Evolutionary conservation across 1,140 invertebrate genomes (phyloP), one percentile per base, ranked within the genome.

Genomic region (Caerostris darwini): DNA sequence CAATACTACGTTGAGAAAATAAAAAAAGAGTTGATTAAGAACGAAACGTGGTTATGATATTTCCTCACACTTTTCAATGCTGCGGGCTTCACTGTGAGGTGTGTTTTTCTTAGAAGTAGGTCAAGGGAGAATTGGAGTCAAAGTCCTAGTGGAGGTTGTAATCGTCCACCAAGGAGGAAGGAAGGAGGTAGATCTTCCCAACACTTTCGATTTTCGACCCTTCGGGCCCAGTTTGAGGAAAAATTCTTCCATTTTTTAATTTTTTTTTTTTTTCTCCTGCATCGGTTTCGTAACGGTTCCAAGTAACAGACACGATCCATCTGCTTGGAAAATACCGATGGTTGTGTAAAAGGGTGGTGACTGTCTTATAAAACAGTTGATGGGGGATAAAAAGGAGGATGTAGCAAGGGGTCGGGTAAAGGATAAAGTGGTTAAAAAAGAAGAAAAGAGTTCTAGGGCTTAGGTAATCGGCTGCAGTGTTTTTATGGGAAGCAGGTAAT

Each of bases 71-170:
- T 34, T 10, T 4, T 12, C 8, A 77, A 34, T 10, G 69, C 69
- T 77, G 69, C 69, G 69, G 69, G 69, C 69, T 34, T 50, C 34
- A 77, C 69, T 50, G 10, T 77, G 34, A 34, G 69, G 69, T 50
- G 69, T 34, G 69, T 77, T 77, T 77, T 34, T 10, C 12, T 34
- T 77, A 2, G 0, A 50, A 77, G 69, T 77, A 77, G 69, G 69
- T 77, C 69, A 77, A 77, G 69, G 69, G 69, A 77, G 69, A 77
- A 77, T 6, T 77, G 69, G 69, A 77, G 69, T 77, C 69, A 77
- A 34, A 34, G 69, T 77, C 69, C 69, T 19, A 7, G 8, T 10
- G 69, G 69, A 77, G 69, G 69, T 77, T 77, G 69, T 77, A 34
- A 34, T 10, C 10, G 19, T 77, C 34, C 34, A 77, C 69, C 61